phyloP scores from a whole-genome alignment of 1,140 invertebrate genomes.

The Eciton burchellii region DNA sequence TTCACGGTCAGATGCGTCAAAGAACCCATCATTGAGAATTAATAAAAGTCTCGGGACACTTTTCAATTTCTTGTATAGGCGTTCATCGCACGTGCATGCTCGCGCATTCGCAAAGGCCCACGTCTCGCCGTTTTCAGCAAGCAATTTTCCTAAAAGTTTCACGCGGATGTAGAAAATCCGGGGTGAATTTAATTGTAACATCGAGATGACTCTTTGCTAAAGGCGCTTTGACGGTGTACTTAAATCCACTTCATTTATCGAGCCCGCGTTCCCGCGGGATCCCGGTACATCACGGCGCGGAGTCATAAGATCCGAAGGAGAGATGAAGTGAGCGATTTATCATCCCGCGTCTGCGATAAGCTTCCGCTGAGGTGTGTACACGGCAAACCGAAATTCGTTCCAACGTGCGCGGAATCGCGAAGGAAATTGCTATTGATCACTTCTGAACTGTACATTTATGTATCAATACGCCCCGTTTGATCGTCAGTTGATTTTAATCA shows the following conservation, averaged over 20 bases:
- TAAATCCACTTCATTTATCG: conserved; percentile 56
- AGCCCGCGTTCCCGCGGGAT: conserved; percentile 25
- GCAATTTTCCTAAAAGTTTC: conserved; percentile 5
- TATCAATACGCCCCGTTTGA: too few relatives aligned
- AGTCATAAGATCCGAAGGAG: conserved; percentile 54
- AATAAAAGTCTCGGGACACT: neutral
- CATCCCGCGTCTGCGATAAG: conserved; percentile 50
- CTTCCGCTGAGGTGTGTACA: conserved; percentile 37
- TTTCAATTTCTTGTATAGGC: neutral
- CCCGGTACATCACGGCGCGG: conserved; percentile 26
- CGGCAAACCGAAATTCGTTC: neutral
- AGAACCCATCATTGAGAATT: conserved; percentile 16
- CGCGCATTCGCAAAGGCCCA: conserved; percentile 8
- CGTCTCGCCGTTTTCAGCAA: conserved; percentile 25
- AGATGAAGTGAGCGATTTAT: conserved; percentile 45
- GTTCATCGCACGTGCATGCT: neutral
- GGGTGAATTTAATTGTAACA: conserved; percentile 52
- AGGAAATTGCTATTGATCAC: neutral
- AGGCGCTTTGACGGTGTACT: conserved; percentile 47
- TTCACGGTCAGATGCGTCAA: neutral
- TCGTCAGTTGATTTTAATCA: conserved; percentile 2
- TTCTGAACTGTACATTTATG: too few relatives aligned
- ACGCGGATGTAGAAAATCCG: conserved; percentile 13
- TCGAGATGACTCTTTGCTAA: conserved; percentile 42
- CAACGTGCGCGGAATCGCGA: neutral